Evolutionary conservation across 2,113 vertebrate genomes (phyloP), one percentile per base, ranked within the genome.

Genomic region (Cynocephalus volans): DNA sequence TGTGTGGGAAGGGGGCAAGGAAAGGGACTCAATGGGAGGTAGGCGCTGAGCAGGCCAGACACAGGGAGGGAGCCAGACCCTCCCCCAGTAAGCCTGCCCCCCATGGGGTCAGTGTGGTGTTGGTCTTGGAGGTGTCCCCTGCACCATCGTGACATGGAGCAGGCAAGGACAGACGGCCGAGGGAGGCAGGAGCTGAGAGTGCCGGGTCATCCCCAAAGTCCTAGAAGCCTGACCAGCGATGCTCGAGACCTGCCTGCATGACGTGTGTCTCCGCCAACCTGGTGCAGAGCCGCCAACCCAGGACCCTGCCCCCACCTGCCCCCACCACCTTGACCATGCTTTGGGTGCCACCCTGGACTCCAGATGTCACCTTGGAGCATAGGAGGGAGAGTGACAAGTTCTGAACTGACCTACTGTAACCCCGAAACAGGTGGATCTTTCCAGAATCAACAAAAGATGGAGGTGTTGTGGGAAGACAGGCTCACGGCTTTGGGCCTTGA

Each of bases 141-240:
- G 1, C 4, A 8, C n/a, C 21, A 0, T 31, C 36, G 56, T 5
- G 12, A 72, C 26, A 2, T 0, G 0, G 36, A 36, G 24, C 62
- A 33, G 41, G 19, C 31, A 9, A 52, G 58, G 81, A 21, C 41
- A 28, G 81, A 17, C 8, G 28, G 58, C 10, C 3, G 33, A 65
- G 23, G 85, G 8, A 24, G 11, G 7, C 13, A 36, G 79, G 64
- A 41, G 26, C 11, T 3, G n/a, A 28, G 41, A 1, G 3, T 5
- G 11, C 60, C 0, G 5, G 50, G 31, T 36, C 8, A 1, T 13
- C 31, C 4, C 45, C 48, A 5, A 2, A 28, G 67, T 18, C 45
- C 83, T 8, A 31, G 79, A 45, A 50, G n/a, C 6, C 60, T 41
- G 72, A 14, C 41, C 41, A 41, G 41, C 41, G 56, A 8, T 15